phyloP scores from a whole-genome alignment of 2,888 invertebrate species.

The Limnephilus lunatus region DNA sequence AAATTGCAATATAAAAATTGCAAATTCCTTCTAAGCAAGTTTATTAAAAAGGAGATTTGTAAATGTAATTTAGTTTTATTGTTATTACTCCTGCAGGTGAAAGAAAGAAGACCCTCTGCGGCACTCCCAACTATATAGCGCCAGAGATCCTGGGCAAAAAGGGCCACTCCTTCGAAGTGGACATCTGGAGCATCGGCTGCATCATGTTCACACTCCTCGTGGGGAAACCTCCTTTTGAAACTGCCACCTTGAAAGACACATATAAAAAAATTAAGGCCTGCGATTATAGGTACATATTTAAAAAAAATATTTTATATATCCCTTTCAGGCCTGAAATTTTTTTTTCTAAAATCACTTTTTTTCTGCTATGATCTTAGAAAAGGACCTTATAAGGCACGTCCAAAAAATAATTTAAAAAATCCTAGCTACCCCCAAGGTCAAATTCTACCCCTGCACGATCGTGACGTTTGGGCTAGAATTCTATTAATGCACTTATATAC shows the following conservation, averaged over 20 bases:
- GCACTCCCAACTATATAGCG: conserved; percentile 99
- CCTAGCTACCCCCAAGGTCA: too few species aligned
- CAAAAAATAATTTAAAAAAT: too few species aligned
- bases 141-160: conserved; percentile 98
- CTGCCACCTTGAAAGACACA: conserved; percentile 95
- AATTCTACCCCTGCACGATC: too few species aligned
- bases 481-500: too few species aligned
- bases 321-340: too few species aligned
- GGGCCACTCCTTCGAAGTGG: conserved; percentile 99
- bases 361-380: too few species aligned
- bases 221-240: conserved; percentile 99
- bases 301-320: neutral
- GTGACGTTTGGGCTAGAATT: too few species aligned
- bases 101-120: conserved; percentile 95
- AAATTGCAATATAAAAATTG: too few species aligned
- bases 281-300: conserved; percentile 84
- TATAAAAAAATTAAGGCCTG: conserved; percentile 96
- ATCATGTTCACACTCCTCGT: conserved; percentile 98
- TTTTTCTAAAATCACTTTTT: too few species aligned
- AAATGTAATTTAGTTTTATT: neutral
- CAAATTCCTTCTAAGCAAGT: too few species aligned
- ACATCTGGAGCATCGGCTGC: conserved; percentile 99
- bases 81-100: conserved; percentile 74
- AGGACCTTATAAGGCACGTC: too few species aligned
- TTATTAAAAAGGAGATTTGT: too few species aligned